These are phyloP conservation scores for Scarus forsteni DNA, from an alignment of 2,797 vertebrate genomes.

Conservation along the genomic window DNA sequence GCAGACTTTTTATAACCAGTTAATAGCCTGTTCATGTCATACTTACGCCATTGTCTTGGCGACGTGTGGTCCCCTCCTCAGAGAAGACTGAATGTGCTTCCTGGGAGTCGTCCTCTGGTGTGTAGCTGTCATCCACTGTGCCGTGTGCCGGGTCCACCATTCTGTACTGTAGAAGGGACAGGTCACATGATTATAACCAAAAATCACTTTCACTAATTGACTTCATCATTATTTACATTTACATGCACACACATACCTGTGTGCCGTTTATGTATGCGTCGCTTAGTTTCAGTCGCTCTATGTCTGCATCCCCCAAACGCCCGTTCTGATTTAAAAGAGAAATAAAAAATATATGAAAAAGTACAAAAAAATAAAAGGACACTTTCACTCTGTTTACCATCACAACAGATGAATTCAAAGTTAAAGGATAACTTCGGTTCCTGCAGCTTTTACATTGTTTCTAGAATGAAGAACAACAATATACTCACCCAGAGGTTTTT, in stretches of 20 bases:
- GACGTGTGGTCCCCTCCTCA: slow-evolving; percentile 91
- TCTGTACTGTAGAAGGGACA: slow-evolving; percentile 84
- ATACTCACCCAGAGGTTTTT: too few species aligned
- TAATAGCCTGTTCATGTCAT: neutral
- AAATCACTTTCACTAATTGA: neutral
- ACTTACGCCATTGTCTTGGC: slow-evolving; percentile 90
- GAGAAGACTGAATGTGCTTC: slow-evolving; percentile 92
- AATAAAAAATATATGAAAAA: slow-evolving; percentile 17
- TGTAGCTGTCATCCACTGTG: slow-evolving; percentile 90
- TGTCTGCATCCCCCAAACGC: slow-evolving; percentile 92
- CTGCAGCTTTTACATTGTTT: too few species aligned
- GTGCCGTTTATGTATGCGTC: slow-evolving; percentile 93
- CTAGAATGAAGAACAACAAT: too few species aligned
- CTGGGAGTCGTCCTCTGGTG: slow-evolving; percentile 92
- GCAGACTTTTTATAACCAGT: neutral
- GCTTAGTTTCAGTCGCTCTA: slow-evolving; percentile 91
- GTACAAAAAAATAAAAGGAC: neutral
- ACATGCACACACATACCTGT: slow-evolving; percentile 82
- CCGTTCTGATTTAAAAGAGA: slow-evolving; percentile 86
- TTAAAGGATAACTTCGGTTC: too few species aligned
- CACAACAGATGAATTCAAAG: slow-evolving; percentile 16
- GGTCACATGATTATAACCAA: neutral
- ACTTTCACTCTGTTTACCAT: neutral
- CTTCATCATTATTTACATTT: neutral
- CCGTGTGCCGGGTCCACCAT: slow-evolving; percentile 94